These are phyloP conservation scores for Psettodes erumei DNA, from an alignment of 2,113 vertebrate species.

Conservation along the genomic window DNA sequence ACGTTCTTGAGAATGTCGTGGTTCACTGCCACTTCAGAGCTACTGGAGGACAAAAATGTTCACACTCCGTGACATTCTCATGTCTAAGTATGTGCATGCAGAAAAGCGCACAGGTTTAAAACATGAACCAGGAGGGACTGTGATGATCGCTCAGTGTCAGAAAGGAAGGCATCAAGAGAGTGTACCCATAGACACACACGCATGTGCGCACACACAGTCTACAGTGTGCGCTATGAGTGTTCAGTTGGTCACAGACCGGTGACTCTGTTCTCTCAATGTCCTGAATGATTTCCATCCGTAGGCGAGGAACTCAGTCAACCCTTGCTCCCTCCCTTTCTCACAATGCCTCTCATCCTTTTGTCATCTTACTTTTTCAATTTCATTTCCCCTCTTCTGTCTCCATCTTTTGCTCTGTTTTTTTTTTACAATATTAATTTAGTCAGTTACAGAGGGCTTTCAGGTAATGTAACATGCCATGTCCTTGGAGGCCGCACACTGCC, in stretches of 20 bases:
- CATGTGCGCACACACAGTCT: constrained; percentile 7
- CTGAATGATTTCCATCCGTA: constrained; percentile 34
- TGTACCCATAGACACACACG: not conserved
- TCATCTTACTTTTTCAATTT: constrained; percentile 12
- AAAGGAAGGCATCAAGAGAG: constrained; percentile 18
- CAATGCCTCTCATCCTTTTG: constrained; percentile 11
- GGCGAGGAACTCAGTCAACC: constrained; percentile 28
- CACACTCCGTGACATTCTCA: constrained; percentile 27
- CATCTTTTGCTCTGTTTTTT: not conserved
- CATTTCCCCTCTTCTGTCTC: not conserved
- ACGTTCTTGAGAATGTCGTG: constrained; percentile 36
- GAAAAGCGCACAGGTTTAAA: constrained; percentile 14
- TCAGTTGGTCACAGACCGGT: constrained; percentile 42
- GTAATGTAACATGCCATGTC: not conserved
- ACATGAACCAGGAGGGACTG: constrained; percentile 20
- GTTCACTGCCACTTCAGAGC: constrained; percentile 41
- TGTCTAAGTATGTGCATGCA: not conserved
- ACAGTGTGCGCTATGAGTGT: not conserved
- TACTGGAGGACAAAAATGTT: constrained; percentile 34
- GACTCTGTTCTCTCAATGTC: constrained; percentile 32
- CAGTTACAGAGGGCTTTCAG: not conserved
- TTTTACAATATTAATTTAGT: constrained; percentile 22
- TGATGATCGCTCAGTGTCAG: constrained; percentile 55
- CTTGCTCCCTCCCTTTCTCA: not conserved
- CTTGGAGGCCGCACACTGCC: constrained; percentile 3